phyloP scores from a whole-genome alignment of 2,888 invertebrate species.

The Amorpha juglandis region DNA sequence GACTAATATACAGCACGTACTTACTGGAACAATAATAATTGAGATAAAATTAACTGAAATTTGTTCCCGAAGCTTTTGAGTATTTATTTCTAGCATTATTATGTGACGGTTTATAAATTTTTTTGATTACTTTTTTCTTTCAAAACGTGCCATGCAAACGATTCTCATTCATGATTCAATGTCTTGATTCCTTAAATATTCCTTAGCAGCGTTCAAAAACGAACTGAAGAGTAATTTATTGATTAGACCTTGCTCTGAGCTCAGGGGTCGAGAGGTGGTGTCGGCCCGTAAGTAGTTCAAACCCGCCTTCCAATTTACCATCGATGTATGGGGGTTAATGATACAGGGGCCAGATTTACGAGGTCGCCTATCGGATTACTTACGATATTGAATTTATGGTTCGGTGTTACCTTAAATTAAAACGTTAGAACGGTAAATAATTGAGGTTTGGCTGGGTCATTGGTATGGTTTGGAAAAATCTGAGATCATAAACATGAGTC shows the following conservation, averaged over 20 bases:
- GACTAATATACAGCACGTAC: too few species aligned
- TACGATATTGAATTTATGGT: not conserved
- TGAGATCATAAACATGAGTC: not conserved
- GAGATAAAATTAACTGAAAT: too few species aligned
- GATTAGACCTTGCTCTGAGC: not conserved
- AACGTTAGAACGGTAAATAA: not conserved
- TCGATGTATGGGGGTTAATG: slow-evolving; percentile 24
- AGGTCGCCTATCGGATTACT: slow-evolving; percentile 10
- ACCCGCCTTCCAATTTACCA: slow-evolving; percentile 20
- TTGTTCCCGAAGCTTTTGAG: too few species aligned
- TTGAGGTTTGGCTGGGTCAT: too few species aligned
- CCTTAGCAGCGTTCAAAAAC: not conserved
- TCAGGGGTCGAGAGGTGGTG: not conserved
- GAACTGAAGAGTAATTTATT: slow-evolving; percentile 10
- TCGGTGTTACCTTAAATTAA: not conserved
- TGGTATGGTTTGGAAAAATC: not conserved
- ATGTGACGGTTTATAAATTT: too few species aligned
- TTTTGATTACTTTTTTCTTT: too few species aligned
- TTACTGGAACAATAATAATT: too few species aligned
- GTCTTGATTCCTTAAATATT: not conserved
- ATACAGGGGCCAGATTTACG: slow-evolving; percentile 17
- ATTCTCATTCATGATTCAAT: not conserved
- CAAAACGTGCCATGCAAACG: too few species aligned
- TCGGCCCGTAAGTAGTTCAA: slow-evolving; percentile 5
- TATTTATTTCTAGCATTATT: too few species aligned